A percentile compares a stretch with the other conserved stretches of the same genome.
Conservation (phyloP, 2,888 invertebrate species). For the Mylabris sibirica region DNA sequence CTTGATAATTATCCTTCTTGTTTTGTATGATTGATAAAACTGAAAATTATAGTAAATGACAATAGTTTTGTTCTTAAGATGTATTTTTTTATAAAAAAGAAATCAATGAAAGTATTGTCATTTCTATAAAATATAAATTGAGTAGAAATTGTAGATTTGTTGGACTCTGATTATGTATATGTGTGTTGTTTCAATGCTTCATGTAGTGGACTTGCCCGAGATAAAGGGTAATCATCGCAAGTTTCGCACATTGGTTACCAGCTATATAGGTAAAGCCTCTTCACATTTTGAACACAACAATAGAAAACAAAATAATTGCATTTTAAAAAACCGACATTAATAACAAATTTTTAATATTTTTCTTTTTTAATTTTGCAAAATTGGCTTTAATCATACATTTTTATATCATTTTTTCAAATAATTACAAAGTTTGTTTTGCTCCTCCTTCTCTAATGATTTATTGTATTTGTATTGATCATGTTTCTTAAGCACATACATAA, state of each 20-base stretch:
- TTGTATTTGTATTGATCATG: not conserved
- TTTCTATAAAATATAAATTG: conserved; percentile 32
- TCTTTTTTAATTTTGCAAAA: conserved; percentile 18
- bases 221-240: conserved; percentile 98
- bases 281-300: conserved; percentile 26
- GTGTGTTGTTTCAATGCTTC: conserved; percentile 62
- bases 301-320: not conserved
- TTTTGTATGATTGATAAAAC: conserved; percentile 2
- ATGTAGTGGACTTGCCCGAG: conserved; percentile 96
- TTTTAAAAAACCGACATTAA: not conserved
- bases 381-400: conserved; percentile 28
- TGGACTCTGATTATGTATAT: conserved; percentile 50
- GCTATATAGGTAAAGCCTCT: conserved; percentile 91
- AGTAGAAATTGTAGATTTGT: conserved; percentile 41
- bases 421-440: conserved; percentile 8
- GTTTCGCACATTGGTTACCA: conserved; percentile 99
- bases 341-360: not conserved
- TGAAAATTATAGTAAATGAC: conserved; percentile 7
- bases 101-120: conserved; percentile 17
- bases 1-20: conserved; percentile 2
- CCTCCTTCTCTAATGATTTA: conserved; percentile 5
- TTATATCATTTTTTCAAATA: conserved; percentile 35
- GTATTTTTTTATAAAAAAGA: not conserved
- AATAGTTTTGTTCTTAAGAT: not conserved
- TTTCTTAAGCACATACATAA: not conserved